A percentile compares a stretch with the other conserved stretches of the same genome.
These are phyloP conservation scores for Drosophila barbarae DNA, from an alignment of 2,888 invertebrate species.

Conservation along the genomic window DNA sequence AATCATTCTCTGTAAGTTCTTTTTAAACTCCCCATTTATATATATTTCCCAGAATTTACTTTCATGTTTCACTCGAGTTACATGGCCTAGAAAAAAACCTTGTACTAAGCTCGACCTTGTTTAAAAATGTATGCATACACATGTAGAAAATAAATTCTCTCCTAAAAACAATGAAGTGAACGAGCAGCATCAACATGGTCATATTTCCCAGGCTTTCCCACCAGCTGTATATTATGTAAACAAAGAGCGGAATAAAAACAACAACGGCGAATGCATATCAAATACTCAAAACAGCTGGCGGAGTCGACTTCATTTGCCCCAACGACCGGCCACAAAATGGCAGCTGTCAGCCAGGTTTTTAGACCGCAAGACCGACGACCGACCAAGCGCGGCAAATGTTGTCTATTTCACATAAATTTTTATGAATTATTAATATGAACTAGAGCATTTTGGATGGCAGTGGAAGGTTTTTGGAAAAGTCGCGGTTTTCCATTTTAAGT, in stretches of 20 bases:
- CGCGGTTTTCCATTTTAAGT: conserved; percentile 53
- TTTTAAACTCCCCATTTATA: no score
- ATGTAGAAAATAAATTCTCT: conserved; percentile 17
- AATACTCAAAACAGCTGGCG: conserved; percentile 29
- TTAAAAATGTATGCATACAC: conserved; percentile 20
- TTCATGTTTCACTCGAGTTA: not conserved
- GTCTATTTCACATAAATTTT: conserved; percentile 69
- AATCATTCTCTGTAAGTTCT: no score
- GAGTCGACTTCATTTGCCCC: conserved; percentile 31
- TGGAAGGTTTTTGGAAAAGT: conserved; percentile 1
- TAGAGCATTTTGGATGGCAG: conserved; percentile 47
- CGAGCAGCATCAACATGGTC: conserved; percentile 3
- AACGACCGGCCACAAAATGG: conserved; percentile 12
- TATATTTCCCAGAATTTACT: not conserved
- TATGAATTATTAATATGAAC: conserved; percentile 68
- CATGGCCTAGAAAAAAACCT: not conserved
- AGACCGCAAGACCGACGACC: conserved; percentile 30
- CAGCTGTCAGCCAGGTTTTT: conserved; percentile 45
- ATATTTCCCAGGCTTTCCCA: conserved; percentile 10
- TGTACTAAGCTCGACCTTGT: conserved; percentile 6
- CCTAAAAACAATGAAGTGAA: conserved; percentile 15
- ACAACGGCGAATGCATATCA: conserved; percentile 39
- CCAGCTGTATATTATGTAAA: conserved; percentile 37
- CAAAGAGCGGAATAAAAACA: conserved; percentile 23
- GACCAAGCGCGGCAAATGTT: conserved; percentile 37